Evolutionary conservation across 1,140 invertebrate genomes (phyloP), one percentile per base, ranked within the genome.

Genomic region (Lordiphosa stackelbergi): DNA sequence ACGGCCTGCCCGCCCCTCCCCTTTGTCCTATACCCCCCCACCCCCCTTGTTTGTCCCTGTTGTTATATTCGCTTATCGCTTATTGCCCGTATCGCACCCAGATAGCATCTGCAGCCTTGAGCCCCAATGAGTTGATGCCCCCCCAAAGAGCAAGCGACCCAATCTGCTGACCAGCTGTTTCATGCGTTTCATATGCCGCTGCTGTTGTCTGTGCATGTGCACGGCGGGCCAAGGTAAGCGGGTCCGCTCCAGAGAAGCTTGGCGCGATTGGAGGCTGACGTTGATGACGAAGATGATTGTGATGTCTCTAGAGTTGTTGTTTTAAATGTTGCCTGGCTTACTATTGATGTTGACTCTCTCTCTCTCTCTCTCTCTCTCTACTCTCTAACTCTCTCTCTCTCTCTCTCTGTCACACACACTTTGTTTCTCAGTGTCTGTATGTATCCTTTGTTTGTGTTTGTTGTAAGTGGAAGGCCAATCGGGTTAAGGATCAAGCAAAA

Each of bases 121-220:
- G 53, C 8, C 38, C 22, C n/a, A 41, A 10, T 64, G 73, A 65
- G 53, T 43, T 35, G 59, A 56, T 13, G 37, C 52, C 55, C 37
- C 48, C 34, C 37, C 48, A 37, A 36, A 36, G 62, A 37, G 41
- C 22, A 40, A 16, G 57, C 53, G 43, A 9, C 69, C 43, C 38
- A 63, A 43, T 59, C 41, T 41, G 11, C 41, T 74, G 35, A 16
- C 38, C 66, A 54, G 72, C 41, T 58, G 45, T 24, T 35, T 56
- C 34, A 40, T 40, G 13, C 41, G 48, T 10, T 22, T 68, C 22
- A 13, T 31, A 16, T 53, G 59, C 13, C 49, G 38, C 35, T 53
- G 49, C 47, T 45, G 53, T 53, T 73, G 48, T 49, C 51, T 55
- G 38, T 77, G 73, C 65, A 40, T 77, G 49, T 79, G 74, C 52